phyloP scores from a whole-genome alignment of 2,888 invertebrate genomes.

The Antheraea assamensis region DNA sequence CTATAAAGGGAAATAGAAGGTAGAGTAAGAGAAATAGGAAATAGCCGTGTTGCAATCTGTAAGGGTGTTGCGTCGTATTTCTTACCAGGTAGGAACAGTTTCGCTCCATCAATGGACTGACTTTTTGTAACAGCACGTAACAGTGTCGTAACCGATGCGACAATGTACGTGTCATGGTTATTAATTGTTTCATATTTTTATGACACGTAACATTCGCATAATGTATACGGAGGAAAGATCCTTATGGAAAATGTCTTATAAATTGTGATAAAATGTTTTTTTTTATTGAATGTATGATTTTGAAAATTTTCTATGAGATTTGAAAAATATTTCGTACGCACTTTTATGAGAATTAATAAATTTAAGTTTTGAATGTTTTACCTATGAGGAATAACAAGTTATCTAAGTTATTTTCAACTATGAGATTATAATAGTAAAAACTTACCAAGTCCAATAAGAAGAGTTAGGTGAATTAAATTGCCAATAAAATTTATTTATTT shows the following conservation, averaged over 20 bases:
- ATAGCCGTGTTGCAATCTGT: background rate
- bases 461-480: no score
- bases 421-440: no score
- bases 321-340: no score
- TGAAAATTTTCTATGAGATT: no score
- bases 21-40: background rate
- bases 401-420: no score
- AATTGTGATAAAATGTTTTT: no score
- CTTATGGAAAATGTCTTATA: background rate
- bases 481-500: no score
- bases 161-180: background rate
- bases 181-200: slow-evolving; percentile 7
- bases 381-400: no score
- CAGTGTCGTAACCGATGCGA: slow-evolving; percentile 19
- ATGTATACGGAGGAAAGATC: background rate
- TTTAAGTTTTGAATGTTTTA: no score
- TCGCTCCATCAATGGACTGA: slow-evolving; percentile 44
- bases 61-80: background rate
- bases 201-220: background rate
- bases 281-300: no score
- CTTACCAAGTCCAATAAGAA: no score
- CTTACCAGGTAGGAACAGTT: slow-evolving; percentile 25
- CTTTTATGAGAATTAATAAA: no score
- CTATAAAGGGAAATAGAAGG: background rate
- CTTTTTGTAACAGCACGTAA: slow-evolving; percentile 34